Conservation (phyloP, 1,140 invertebrate genomes). For the Scaptodrosophila lebanonensis region DNA sequence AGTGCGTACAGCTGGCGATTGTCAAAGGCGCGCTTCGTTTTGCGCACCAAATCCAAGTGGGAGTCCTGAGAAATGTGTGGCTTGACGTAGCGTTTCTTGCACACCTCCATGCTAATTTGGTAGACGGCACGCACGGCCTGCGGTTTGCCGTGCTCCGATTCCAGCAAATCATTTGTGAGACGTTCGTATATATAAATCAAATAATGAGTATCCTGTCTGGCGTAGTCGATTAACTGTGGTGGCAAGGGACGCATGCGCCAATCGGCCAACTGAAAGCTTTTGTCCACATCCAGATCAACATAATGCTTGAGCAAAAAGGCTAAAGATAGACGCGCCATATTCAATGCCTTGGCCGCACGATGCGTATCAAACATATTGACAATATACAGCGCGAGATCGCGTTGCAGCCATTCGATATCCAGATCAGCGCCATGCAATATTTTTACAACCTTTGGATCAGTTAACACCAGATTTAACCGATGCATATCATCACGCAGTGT, state of each 20-base stretch:
- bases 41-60: constrained; percentile 86
- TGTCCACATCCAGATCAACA: constrained; percentile 89
- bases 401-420: constrained; percentile 96
- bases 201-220: constrained; percentile 96
- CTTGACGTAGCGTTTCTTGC: constrained; percentile 88
- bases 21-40: constrained; percentile 90
- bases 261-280: constrained; percentile 95
- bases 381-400: constrained; percentile 95
- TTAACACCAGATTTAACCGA: constrained; percentile 93
- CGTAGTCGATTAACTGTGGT: constrained; percentile 90
- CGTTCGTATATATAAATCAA: constrained; percentile 94
- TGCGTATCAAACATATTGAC: constrained; percentile 99
- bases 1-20: constrained; percentile 90
- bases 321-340: constrained; percentile 86
- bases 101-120: constrained; percentile 85
- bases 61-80: constrained; percentile 85
- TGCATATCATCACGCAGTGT: constrained; percentile 88
- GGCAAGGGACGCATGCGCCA: constrained; percentile 97
- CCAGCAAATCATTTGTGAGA: constrained; percentile 87
- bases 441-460: constrained; percentile 93
- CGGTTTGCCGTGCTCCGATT: constrained; percentile 82
- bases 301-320: constrained; percentile 88
- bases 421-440: constrained; percentile 95
- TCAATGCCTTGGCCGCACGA: constrained; percentile 88
- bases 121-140: constrained; percentile 86